Evolutionary conservation across 2,797 vertebrate species (phyloP), one percentile per base, ranked within the genome.

Genomic region (Cuniculus paca): DNA sequence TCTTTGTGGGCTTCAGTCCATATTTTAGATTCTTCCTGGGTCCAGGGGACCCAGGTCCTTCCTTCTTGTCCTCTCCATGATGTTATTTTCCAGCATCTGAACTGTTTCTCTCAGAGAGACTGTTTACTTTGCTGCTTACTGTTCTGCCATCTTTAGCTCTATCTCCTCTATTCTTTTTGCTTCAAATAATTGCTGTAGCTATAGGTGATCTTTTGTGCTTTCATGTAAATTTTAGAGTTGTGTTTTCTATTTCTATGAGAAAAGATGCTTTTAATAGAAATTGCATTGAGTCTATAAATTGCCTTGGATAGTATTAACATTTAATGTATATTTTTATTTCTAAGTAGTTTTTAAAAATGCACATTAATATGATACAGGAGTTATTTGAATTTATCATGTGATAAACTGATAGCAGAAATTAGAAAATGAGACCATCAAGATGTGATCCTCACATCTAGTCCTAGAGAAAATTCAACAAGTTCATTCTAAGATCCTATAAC

Each of bases 321-420:
- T 58, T 36, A 60, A 61, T 42, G 50, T 89, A 6, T 86, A 88
- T 84, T 94, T 94, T 31, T 86, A 95, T 90, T 93, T 94, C 52
- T 63, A 95, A 88, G 16, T 77, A 81, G 77, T 78, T 96, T 65
- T 93, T 65, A 95, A 88, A 56, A 93, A 79, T 83, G 60, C 94
- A 63, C 77, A 81, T 34, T 96, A 88, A 20, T 28, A 94, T n/a
- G 52, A 77, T 85, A 81, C 80, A 54, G 19, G 58, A 89, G 52
- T 93, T 92, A 74, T 74, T 87, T 65, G 86, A 96, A 92, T 86
- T 93, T 89, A 85, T 90, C 88, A n/a, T 52, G 65, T 74, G 92
- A 83, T 96, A 91, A 88, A 79, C 68, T 80, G 85, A 86, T 80
- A 68, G 58, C 75, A 84, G 82, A 93, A 75, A 74, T 68, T 88